Evolutionary conservation across 2,113 vertebrate genomes (phyloP).

Genomic region (Rhabdomys dilectus): DNA sequence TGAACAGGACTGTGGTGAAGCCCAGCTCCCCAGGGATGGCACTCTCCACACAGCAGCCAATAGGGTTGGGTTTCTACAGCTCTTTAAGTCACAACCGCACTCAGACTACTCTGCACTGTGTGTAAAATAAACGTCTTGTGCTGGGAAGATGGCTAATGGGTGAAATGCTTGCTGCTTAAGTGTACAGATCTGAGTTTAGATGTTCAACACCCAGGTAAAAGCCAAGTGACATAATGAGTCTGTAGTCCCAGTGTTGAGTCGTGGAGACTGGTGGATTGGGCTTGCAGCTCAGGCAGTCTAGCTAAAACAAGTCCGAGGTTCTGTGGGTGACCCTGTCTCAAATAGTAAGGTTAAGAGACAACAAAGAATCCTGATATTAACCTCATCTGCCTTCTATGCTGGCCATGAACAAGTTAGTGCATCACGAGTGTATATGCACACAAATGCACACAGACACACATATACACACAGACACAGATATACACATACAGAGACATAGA

Average conservation of each 20-base stretch:
- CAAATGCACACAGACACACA: neutral
- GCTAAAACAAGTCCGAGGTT: neutral
- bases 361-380: neutral
- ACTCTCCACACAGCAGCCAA: neutral
- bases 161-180: neutral
- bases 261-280: neutral
- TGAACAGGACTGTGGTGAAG: too few relatives aligned
- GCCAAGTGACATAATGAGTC: too few relatives aligned
- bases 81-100: neutral
- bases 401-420: neutral
- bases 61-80: neutral
- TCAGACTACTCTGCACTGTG: neutral
- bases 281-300: neutral
- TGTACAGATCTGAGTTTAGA: neutral
- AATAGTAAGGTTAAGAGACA: neutral
- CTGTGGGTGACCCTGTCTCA: neutral
- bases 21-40: too few relatives aligned
- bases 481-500: neutral
- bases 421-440: too few relatives aligned
- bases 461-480: neutral
- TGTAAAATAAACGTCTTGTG: neutral
- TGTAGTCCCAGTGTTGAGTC: neutral
- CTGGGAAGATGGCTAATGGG: neutral
- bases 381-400: neutral
- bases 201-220: neutral